Percentiles rank a stretch among this genome's conserved stretches.
Conservation (phyloP, 2,888 invertebrate genomes). For the Synanthedon vespiformis region DNA sequence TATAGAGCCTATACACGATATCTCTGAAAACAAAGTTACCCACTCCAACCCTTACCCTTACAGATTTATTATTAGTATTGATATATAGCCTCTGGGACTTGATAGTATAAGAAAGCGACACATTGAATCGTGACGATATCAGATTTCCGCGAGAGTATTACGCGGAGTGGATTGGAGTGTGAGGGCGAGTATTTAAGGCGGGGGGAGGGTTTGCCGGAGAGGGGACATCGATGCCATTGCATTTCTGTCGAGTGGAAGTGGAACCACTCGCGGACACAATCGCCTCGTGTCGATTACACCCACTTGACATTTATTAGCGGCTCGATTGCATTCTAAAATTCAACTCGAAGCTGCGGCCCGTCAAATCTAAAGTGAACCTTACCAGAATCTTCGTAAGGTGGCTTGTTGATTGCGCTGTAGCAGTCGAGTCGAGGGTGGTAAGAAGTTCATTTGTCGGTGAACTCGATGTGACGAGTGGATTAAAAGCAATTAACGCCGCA, state of each 20-base stretch:
- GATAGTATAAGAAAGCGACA: too few relatives aligned
- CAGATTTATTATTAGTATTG: too few relatives aligned
- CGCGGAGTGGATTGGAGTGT: too few relatives aligned
- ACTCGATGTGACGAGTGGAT: slow-evolving; percentile 52
- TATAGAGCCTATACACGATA: too few relatives aligned
- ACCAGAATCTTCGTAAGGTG: neutral
- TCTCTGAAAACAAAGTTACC: too few relatives aligned
- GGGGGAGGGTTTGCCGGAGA: too few relatives aligned
- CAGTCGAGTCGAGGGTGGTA: slow-evolving; percentile 10
- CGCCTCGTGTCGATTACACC: slow-evolving; percentile 36
- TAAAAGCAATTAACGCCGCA: slow-evolving; percentile 53
- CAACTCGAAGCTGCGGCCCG: slow-evolving; percentile 12
- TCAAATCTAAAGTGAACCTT: neutral
- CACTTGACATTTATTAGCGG: slow-evolving; percentile 31
- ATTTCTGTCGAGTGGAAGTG: neutral
- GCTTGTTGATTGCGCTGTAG: neutral
- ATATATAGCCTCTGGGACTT: too few relatives aligned
- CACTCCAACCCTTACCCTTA: too few relatives aligned
- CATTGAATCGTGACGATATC: too few relatives aligned
- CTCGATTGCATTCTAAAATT: slow-evolving; percentile 38
- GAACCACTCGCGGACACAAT: neutral
- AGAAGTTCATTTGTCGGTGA: slow-evolving; percentile 33
- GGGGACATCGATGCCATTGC: neutral
- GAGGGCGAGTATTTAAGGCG: too few relatives aligned
- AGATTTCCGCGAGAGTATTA: too few relatives aligned